Base-by-base conservation (phyloP, 2,888 invertebrate species). In the Diachrysia chrysitis region DNA sequence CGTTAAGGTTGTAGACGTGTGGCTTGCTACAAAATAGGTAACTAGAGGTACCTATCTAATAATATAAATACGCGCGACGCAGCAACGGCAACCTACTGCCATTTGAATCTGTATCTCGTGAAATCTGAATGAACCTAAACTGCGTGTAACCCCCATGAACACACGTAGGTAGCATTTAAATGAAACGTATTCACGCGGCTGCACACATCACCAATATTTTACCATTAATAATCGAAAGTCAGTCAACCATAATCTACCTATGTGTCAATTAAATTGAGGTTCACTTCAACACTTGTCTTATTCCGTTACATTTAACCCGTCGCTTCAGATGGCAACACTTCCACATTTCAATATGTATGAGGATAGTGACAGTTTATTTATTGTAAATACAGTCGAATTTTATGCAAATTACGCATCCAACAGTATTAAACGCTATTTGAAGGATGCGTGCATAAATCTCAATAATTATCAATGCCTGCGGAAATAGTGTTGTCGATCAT, bases 371-470 rank as follows among this genome's bases (percentile, higher is more conserved):
- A 61, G 54, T 42, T 23, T 21, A 61, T 61, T 51, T 21, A 54
- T 61, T 54, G 42, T 61, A 54, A 61, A 54, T 54, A 54, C 37
- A 25, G 54, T 12, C 37, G 61, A 61, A 61, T 54, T 59, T 65
- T 55, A 55, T 65, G 59, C 17, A 60, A 65, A 59, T 59, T 54
- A 55, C 48, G 21, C 57, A 17, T 48, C 59, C 9, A 48, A 17
- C 46, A 32, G 59, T 51, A 29, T 19, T 59, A 59, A 48, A 48
- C 59, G 59, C 59, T 51, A 29, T 51, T 59, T 51, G 48, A 59
- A 19, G 48, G 48, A 19, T 51, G 48, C 48, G 48, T 48, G 29
- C 58, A 29, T 59, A 19, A 48, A 48, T 59, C 29, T 59, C 48
- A 51, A 51, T 59, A 32, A 59, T 59, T 59, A 17, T 63, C 46